Evolutionary conservation across 2,797 vertebrate genomes (phyloP), one percentile per base, ranked within the genome.

Genomic region (Micropoecilia bifurca): DNA sequence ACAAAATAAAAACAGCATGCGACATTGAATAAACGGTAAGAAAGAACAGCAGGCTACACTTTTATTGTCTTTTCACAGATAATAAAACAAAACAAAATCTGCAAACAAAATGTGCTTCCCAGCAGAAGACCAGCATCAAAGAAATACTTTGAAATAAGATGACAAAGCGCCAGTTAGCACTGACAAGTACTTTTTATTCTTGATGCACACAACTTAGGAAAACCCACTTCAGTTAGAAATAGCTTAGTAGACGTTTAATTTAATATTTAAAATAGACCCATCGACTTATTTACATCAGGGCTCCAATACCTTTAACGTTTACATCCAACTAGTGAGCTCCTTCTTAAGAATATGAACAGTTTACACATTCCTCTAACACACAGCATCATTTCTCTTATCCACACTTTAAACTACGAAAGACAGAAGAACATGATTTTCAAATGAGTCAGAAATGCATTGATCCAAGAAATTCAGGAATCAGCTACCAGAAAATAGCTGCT

Each of bases 101-200:
- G 82, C 90, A 50, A 50, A 48, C 47, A 48, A 50, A 47, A 47
- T 47, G 4, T 47, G 82, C 79, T 80, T 74, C 73, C 85, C 28
- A 53, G 55, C 74, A 86, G 86, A 83, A 4, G 46, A 85, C 84
- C 4, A 7, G 82, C 66, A 82, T 50, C 53, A 73, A 2, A 76
- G 78, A 89, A 90, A 91, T 90, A 90, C 89, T 90, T 81, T 81
- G 18, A 63, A 61, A 50, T 88, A 82, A 87, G 91, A 88, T 61
- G 75, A 22, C 0, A 7, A 46, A 22, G 36, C 36, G 12, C 63
- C 20, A n/a, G 20, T 43, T 9, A 20, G 30, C 6, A 25, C 9
- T 13, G 10, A 43, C 22, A 43, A 41, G 10, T 25, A 25, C 36
- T 12, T 12, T 68, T 16, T 20, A 66, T 9, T 22, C 36, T 68